Conservation (phyloP, 2,113 vertebrate species). For the Vidua chalybeata region DNA sequence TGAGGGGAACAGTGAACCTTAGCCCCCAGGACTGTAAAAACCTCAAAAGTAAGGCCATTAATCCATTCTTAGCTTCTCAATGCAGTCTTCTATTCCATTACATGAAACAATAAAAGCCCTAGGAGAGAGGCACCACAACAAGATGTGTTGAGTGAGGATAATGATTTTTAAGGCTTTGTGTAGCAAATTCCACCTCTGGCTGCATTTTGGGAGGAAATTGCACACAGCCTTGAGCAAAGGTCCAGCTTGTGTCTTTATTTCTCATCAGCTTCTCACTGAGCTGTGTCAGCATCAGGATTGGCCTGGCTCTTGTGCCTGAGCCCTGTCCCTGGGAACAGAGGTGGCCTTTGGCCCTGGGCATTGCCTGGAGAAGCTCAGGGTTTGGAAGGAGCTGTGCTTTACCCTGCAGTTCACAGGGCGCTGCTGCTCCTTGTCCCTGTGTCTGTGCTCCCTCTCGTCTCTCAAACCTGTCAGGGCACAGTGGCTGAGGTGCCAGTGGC, state of each 20-base stretch:
- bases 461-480: too few species aligned
- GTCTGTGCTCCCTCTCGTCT: neutral
- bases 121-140: neutral
- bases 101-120: neutral
- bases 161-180: neutral
- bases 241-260: neutral
- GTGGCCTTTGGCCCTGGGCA: accelerated
- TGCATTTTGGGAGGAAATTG: neutral
- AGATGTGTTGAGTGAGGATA: neutral
- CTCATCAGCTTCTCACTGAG: neutral
- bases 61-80: neutral
- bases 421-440: neutral
- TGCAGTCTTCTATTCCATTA: neutral
- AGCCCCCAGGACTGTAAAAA: neutral
- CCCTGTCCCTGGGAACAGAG: accelerated
- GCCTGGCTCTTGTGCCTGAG: neutral
- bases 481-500: neutral
- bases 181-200: neutral
- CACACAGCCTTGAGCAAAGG: neutral
- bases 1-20: neutral
- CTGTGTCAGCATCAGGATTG: accelerated
- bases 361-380: accelerated
- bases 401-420: accelerated
- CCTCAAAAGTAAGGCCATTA: neutral
- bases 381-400: neutral